Percentiles rank a stretch among this genome's conserved stretches.
These are phyloP conservation scores for Conus betulinus DNA, from an alignment of 1,140 invertebrate genomes.

Conservation along the genomic window DNA sequence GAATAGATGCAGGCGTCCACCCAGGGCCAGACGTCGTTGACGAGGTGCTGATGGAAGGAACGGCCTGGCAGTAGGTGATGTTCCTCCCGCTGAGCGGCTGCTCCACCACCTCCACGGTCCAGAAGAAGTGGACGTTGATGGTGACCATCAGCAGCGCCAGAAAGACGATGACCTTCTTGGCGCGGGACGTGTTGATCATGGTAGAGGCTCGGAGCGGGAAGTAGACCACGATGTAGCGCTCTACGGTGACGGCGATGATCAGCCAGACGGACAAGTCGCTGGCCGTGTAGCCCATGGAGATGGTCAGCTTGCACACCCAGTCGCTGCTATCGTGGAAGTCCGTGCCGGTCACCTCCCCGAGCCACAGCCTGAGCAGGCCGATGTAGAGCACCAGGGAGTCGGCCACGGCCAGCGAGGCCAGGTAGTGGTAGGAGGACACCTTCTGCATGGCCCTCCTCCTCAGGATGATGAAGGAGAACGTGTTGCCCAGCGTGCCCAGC, in stretches of 20 bases:
- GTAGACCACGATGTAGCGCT: slow-evolving; percentile 72
- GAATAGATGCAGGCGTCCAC: slow-evolving; percentile 69
- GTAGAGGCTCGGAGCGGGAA: slow-evolving; percentile 66
- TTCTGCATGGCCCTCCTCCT: slow-evolving; percentile 63
- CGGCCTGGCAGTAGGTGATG: slow-evolving; percentile 42
- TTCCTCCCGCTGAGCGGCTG: slow-evolving; percentile 13
- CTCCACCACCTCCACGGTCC: slow-evolving; percentile 57
- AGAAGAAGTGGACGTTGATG: slow-evolving; percentile 68
- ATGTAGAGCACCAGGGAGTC: slow-evolving; percentile 70
- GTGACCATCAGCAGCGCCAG: slow-evolving; percentile 53
- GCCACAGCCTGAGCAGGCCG: slow-evolving; percentile 70
- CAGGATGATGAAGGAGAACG: slow-evolving; percentile 65
- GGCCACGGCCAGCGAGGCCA: slow-evolving; percentile 69
- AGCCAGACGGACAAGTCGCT: slow-evolving; percentile 74
- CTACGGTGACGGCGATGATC: slow-evolving; percentile 74
- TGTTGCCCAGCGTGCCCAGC: slow-evolving; percentile 65
- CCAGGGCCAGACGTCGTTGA: slow-evolving; percentile 63
- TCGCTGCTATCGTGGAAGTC: slow-evolving; percentile 55
- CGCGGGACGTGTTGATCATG: slow-evolving; percentile 65
- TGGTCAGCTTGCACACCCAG: slow-evolving; percentile 67
- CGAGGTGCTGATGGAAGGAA: slow-evolving; percentile 32
- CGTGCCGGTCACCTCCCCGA: slow-evolving; percentile 58
- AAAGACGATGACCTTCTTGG: slow-evolving; percentile 56
- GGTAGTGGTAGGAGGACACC: slow-evolving; percentile 71
- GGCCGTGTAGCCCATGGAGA: slow-evolving; percentile 62